Evolutionary conservation across 2,113 vertebrate species (phyloP).

Genomic region (Cepphus grylle): DNA sequence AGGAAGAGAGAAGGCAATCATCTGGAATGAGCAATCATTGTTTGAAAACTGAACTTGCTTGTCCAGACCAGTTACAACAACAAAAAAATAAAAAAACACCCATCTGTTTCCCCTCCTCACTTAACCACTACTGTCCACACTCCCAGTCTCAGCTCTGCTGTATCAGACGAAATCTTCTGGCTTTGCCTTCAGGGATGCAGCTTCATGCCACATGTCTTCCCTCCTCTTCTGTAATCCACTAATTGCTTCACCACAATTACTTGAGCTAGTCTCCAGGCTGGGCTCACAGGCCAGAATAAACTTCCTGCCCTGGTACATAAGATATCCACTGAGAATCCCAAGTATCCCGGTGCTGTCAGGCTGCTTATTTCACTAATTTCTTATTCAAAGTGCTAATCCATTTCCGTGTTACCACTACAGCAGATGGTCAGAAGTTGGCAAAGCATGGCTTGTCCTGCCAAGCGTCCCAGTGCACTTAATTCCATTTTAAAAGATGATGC

Average conservation of each 20-base stretch:
- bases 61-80: not conserved
- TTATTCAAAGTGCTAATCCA: not conserved
- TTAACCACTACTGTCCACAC: not conserved
- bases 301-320: not conserved
- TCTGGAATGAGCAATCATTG: not conserved
- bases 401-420: not conserved
- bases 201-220: not conserved
- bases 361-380: not conserved
- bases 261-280: not conserved
- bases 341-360: not conserved
- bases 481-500: fast-evolving
- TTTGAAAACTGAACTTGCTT: not conserved
- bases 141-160: not conserved
- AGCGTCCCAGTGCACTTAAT: not conserved
- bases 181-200: not conserved
- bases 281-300: not conserved
- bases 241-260: not conserved
- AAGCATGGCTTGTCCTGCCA: not conserved
- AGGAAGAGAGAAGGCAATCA: not conserved
- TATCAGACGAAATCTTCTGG: not conserved
- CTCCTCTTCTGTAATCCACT: not conserved
- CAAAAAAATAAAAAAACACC: not conserved
- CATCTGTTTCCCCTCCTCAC: not conserved
- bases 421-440: not conserved
- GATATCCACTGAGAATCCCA: not conserved